Evolutionary conservation across 1,140 invertebrate species (phyloP).

Genomic region (Potamilus streckersoni): DNA sequence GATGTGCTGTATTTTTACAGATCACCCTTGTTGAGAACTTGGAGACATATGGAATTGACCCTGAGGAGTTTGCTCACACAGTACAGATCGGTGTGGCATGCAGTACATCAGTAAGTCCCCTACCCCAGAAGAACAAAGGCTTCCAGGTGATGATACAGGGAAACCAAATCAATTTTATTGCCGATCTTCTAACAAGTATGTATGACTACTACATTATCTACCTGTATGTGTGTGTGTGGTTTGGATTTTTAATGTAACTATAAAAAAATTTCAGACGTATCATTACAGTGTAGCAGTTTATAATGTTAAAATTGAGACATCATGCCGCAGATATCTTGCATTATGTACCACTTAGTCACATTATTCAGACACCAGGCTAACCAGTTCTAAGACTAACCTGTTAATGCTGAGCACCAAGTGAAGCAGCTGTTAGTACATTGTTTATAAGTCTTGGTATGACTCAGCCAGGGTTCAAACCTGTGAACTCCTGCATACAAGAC

Average conservation of each 20-base stretch:
- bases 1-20: slow-evolving; percentile 65
- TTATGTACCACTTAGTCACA: background rate
- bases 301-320: background rate
- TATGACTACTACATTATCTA: background rate
- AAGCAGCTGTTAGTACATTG: too few species aligned
- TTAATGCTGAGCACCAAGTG: too few species aligned
- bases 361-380: too few species aligned
- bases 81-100: slow-evolving; percentile 89
- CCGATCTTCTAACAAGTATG: slow-evolving; percentile 78
- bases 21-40: slow-evolving; percentile 90
- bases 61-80: slow-evolving; percentile 82
- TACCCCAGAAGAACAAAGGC: slow-evolving; percentile 78
- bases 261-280: background rate
- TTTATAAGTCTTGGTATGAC: too few species aligned
- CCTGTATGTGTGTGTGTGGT: background rate
- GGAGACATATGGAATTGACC: slow-evolving; percentile 84
- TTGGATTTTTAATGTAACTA: background rate
- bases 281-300: background rate
- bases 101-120: slow-evolving; percentile 82
- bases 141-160: slow-evolving; percentile 90
- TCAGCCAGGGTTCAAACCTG: too few species aligned
- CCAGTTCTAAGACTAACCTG: too few species aligned
- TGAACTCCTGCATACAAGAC: too few species aligned
- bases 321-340: background rate
- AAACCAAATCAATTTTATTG: slow-evolving; percentile 86